These are phyloP conservation scores for Octodon degus DNA, from an alignment of 2,113 vertebrate genomes.

Conservation along the genomic window DNA sequence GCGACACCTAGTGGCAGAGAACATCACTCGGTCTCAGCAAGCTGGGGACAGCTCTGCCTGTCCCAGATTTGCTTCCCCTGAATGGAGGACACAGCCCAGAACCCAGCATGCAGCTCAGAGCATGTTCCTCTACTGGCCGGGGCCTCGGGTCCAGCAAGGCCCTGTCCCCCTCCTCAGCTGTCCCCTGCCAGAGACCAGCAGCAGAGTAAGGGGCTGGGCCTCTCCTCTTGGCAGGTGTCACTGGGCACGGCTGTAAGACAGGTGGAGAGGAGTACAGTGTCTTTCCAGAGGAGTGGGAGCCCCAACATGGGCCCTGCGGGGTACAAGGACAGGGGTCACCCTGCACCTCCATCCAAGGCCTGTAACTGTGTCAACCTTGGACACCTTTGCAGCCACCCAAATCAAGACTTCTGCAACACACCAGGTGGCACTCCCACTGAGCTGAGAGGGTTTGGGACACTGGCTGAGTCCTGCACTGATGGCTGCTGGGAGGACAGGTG, in stretches of 20 bases:
- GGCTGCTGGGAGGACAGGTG: not conserved
- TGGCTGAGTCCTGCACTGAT: not conserved
- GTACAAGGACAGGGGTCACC: no score
- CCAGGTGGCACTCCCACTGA: fast-evolving
- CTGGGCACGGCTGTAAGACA: not conserved
- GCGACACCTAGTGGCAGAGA: not conserved
- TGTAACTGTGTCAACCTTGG: fast-evolving
- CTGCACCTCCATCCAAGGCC: no score
- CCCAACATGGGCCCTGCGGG: no score
- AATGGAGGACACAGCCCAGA: not conserved
- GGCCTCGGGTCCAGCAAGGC: not conserved
- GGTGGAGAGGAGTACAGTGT: not conserved
- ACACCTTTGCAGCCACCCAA: not conserved
- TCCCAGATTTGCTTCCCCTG: not conserved
- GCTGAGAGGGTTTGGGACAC: fast-evolving
- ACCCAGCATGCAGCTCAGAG: not conserved
- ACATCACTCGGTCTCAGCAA: not conserved
- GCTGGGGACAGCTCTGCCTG: not conserved
- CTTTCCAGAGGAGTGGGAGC: not conserved
- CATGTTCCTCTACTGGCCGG: no score
- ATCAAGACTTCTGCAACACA: not conserved
- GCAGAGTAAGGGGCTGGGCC: no score
- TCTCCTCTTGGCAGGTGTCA: not conserved
- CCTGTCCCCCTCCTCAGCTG: not conserved
- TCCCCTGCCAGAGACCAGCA: not conserved